phyloP scores from a whole-genome alignment of 2,797 vertebrate genomes.

The Heteromormyrus szaboi region DNA sequence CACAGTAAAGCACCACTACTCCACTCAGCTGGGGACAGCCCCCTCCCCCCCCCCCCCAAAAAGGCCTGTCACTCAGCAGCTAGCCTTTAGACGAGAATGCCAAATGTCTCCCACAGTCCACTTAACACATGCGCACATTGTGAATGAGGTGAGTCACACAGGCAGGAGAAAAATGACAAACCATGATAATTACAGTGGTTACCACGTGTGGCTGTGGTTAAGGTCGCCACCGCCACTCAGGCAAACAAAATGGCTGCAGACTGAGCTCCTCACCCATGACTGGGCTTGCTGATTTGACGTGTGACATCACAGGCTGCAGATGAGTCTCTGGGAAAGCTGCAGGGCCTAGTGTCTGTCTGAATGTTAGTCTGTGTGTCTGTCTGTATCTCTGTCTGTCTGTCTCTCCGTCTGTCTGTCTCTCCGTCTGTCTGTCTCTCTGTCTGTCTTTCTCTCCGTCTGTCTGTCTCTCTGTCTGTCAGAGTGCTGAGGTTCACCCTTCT shows the following conservation, averaged over 20 bases:
- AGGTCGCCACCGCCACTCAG: background rate
- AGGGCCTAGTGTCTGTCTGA: background rate
- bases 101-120: background rate
- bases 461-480: background rate
- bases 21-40: background rate
- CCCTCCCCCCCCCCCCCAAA: background rate
- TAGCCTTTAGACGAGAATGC: background rate
- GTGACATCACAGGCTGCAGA: background rate
- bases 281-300: background rate
- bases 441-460: background rate
- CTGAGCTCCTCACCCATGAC: background rate
- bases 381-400: background rate
- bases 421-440: background rate
- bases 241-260: background rate
- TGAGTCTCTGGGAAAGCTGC: background rate
- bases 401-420: background rate
- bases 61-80: background rate
- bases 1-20: background rate
- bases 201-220: background rate
- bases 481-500: background rate
- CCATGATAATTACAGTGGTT: background rate
- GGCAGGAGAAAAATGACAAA: background rate
- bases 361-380: background rate
- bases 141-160: background rate
- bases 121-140: background rate